Base-by-base conservation (phyloP, 2,113 vertebrate species). In the Grammomys dolichurus region DNA sequence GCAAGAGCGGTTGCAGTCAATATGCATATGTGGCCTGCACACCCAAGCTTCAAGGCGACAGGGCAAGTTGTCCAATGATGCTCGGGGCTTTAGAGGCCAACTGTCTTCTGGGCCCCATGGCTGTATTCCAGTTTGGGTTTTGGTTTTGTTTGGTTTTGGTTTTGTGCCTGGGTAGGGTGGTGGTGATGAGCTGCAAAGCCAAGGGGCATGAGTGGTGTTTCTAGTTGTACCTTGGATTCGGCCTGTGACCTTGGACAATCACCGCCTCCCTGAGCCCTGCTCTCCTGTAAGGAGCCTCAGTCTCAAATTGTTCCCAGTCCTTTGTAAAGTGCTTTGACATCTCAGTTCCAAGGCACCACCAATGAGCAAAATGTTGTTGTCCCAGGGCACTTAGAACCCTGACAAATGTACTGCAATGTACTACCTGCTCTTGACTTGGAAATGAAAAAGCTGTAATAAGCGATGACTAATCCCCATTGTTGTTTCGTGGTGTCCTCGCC, bases 361-460 rank as follows among this genome's bases (percentile, higher is more conserved):
- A 14, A 80, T 80, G 58, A 95, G 67, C 87, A 84, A 85, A 95
- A 75, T 31, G 16, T 36, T 80, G 76, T 54, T 93, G 70, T 91
- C 82, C 28, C 7, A 54, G 46, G 75, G 80, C 65, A 20, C 93
- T 93, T 87, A 63, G 95, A 90, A 90, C 91, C 67, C 70, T 10
- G 58, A 85, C 65, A 85, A 96, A 40, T 40, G 40, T 40, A 40
- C 40, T 40, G 40, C 40, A 96, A 89, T 2, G 56, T 17, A 3
- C 70, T 14, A 58, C 95, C 84, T 90, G 93, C 93, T 85, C 95
- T 92, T 60, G 72, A 92, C 78, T 26, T 87, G 94, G 28, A 94
- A 94, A 85, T 96, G 86, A 72, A 92, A 78, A 95, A 95, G 89
- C 84, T 94, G 58, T 92, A 87, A 97, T 97, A 89, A 82, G 75